These are phyloP conservation scores for Paradoxurus hermaphroditus DNA, from an alignment of 2,113 vertebrate genomes.

Conservation along the genomic window DNA sequence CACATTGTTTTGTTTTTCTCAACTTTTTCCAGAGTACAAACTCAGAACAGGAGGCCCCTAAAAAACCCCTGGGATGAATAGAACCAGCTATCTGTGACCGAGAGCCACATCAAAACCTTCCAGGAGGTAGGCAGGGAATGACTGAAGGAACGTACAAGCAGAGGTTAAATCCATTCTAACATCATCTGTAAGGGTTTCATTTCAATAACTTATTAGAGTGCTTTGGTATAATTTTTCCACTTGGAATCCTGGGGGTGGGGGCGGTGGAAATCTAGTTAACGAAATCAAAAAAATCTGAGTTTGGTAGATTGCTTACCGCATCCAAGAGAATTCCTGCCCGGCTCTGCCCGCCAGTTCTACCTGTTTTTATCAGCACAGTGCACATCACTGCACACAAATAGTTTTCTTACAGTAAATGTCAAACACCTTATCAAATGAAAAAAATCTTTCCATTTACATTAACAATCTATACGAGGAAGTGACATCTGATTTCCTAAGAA, in stretches of 20 bases:
- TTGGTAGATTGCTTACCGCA: neutral
- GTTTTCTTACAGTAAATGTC: neutral
- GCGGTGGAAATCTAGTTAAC: neutral
- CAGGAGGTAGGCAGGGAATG: neutral
- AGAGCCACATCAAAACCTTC: neutral
- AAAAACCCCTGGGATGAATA: neutral
- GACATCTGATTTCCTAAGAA: conserved; percentile 14
- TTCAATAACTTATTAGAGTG: neutral
- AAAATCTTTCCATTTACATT: neutral
- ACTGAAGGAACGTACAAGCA: neutral
- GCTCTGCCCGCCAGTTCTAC: neutral
- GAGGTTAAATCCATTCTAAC: neutral
- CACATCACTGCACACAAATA: neutral
- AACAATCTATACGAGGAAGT: neutral
- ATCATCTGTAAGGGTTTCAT: neutral
- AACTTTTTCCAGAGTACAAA: neutral
- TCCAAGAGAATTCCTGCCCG: neutral
- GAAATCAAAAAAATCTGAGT: neutral
- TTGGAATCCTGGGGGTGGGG: neutral
- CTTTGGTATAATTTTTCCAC: neutral
- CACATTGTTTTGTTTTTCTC: neutral
- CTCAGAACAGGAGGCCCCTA: neutral
- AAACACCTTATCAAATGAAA: conserved; percentile 18
- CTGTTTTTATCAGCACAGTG: neutral
- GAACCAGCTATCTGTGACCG: neutral